A percentile compares a stretch with the other conserved stretches of the same genome.
Conservation (phyloP, 2,113 vertebrate species). For the Neoarius graeffei region DNA sequence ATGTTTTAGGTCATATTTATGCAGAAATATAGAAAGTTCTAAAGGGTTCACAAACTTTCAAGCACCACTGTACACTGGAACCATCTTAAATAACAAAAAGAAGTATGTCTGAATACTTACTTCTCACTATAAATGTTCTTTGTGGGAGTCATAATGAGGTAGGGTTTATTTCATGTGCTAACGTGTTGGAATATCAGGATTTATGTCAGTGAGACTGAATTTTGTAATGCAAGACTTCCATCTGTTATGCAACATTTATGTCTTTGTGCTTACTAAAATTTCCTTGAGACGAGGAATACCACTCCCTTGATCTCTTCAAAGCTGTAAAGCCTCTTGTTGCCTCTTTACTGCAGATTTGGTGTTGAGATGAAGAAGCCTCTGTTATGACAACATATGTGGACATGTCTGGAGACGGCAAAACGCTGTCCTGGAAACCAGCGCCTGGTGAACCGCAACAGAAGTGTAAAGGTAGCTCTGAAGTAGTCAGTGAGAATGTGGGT, state of each 20-base stretch:
- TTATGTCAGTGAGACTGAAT: slow-evolving; percentile 9
- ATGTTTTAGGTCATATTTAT: too few species aligned
- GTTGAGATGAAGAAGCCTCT: slow-evolving; percentile 38
- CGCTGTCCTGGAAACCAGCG: slow-evolving; percentile 73
- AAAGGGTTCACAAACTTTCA: too few species aligned
- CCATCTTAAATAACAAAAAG: neutral
- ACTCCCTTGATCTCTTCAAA: neutral
- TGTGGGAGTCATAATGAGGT: slow-evolving; percentile 18
- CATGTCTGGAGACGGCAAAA: slow-evolving; percentile 82
- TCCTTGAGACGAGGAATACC: neutral
- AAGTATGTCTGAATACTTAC: neutral
- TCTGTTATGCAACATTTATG: slow-evolving; percentile 21
- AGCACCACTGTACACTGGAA: neutral
- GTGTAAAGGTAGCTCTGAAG: slow-evolving; percentile 60
- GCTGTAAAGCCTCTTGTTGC: neutral
- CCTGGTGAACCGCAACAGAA: slow-evolving; percentile 62
- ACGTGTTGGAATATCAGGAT: slow-evolving; percentile 35
- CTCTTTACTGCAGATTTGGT: slow-evolving; percentile 34
- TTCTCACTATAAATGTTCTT: neutral
- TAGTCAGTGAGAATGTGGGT: slow-evolving; percentile 60
- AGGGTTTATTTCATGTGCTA: slow-evolving; percentile 31
- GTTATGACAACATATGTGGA: slow-evolving; percentile 54
- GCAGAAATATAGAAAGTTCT: too few species aligned
- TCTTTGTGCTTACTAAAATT: neutral
- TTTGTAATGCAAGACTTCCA: slow-evolving; percentile 16